Evolutionary conservation across 92 coral and sea anemone genomes (phyloP), one percentile per base, ranked within the genome.

Genomic region (Umimayanthus chanpuru): DNA sequence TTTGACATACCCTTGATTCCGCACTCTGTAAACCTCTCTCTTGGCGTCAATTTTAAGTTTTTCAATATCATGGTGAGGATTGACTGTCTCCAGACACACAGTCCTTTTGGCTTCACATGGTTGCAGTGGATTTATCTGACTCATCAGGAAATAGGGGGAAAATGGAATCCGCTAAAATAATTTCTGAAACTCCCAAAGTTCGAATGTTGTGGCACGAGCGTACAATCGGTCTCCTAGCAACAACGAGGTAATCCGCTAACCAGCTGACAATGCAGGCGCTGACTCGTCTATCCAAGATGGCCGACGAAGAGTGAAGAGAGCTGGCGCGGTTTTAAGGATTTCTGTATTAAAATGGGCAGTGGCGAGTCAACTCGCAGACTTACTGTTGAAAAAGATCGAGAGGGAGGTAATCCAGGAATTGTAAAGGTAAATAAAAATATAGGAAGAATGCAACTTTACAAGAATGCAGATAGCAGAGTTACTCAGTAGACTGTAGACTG

Each of bases 341-440:
- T 38, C 30, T 20, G 81, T 30, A 38, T 72, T 36, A 87, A 81
- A 80, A 95, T 95, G 98, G 98, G 98, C 15, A 95, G 96, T 76
- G 85, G 94, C 85, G 98, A 92, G 94, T 95, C 98, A 67, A 93
- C 98, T 71, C 92, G 95, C 79, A 85, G 92, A 72, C 86, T 95
- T 82, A 93, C 98, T 11, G 91, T 95, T 70, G 94, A 95, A 76
- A 90, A 89, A 83, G 91, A 93, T 30, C 88, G 82, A 70, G 94
- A 92, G 0, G 93, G 76, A 43, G 91, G 88, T 49, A 89, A 78
- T 85, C 88, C 91, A 14, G 98, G 96, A 56, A 93, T 95, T 84
- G 89, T 95, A 53, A 91, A 80, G 91, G 98, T 95, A 32, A 82
- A 91, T 75, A 16, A 14, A 32, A 32, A 32, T 32, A 32, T 32